Base-by-base conservation (phyloP, 2,888 invertebrate species). In the Agonopterix arenella region DNA sequence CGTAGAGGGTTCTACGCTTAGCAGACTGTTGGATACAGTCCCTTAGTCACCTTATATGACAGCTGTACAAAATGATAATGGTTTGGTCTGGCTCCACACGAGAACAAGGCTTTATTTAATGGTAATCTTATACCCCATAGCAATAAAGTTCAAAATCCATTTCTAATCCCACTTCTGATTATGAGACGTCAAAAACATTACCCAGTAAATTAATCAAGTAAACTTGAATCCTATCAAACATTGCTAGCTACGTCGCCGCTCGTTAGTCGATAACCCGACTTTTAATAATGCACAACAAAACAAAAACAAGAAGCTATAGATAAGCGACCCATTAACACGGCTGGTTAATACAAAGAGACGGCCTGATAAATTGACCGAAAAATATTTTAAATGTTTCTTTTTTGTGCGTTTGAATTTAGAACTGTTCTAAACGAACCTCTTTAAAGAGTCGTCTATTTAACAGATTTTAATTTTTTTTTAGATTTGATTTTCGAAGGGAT, bases 291-390 rank as follows among this genome's bases (percentile, higher is more conserved):
- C 61, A 75, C 70, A 69, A 75, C 70, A 71, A 74, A 76, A 80
- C 74, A 79, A 79, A 69, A 75, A 72, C 70, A 70, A 76, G 71
- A 53, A 73, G 70, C 68, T 56, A 49, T 38, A 69, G 88, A 88
- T 85, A 88, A 81, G 68, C 52, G 53, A 11, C 66, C 68, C 81
- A 81, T 84, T 84, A 84, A 84, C 77, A 81, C 76, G 62, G 69
- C 66, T 65, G 70, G 73, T 76, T 83, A 84, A 84, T 82, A 76
- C 72, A 69, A 74, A 61, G 68, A 70, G 82, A 80, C 80, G 61
- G 11, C 58, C 68, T 70, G 74, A 71, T 76, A 78, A 77, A 81
- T 77, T 62, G 72, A 72, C 68, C 67, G 70, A 64, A 49, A 49
- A 13, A 52, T 28, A 28, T 68, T 58, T 56, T 59, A 62, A 61